Percentiles rank a stretch among this genome's conserved stretches.
Evolutionary conservation across 2,888 invertebrate species (phyloP).

Genomic region (Neoitamus cyanurus): DNA sequence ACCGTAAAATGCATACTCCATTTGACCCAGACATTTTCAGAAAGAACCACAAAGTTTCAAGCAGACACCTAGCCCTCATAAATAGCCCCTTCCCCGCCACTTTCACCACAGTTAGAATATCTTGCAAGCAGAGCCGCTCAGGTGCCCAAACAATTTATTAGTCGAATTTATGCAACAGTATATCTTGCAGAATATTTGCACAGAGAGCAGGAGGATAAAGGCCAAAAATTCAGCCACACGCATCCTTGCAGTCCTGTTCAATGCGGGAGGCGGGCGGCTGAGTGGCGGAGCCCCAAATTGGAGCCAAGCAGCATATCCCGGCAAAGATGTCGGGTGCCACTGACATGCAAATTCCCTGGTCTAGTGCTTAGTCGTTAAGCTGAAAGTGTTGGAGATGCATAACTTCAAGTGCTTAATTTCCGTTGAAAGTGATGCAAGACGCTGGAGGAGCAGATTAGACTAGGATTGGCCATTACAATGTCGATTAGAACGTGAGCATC

Average conservation of each 20-base stretch:
- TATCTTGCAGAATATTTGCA: not conserved
- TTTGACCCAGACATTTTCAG: not conserved
- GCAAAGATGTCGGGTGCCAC: not conserved
- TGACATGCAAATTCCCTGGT: slow-evolving; percentile 20
- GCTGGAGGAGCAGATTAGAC: not conserved
- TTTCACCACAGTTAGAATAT: not conserved
- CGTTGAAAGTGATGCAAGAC: slow-evolving; percentile 17
- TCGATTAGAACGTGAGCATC: not conserved
- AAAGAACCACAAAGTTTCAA: not conserved
- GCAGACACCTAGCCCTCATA: not conserved
- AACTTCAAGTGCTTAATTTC: slow-evolving; percentile 26
- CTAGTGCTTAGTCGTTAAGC: not conserved
- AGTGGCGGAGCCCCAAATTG: not conserved
- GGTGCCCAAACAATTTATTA: not conserved
- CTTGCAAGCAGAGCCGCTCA: not conserved
- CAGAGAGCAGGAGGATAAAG: not conserved
- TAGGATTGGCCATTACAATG: not conserved
- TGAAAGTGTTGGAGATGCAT: not conserved
- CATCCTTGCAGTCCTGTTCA: not conserved
- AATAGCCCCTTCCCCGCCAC: not conserved
- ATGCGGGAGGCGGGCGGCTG: not conserved
- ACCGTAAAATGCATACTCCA: not conserved
- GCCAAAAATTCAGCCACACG: not conserved
- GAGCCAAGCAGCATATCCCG: not conserved
- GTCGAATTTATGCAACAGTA: slow-evolving; percentile 1